Conservation (phyloP, 2,797 vertebrate species). For the Emydoidea blandingii region DNA sequence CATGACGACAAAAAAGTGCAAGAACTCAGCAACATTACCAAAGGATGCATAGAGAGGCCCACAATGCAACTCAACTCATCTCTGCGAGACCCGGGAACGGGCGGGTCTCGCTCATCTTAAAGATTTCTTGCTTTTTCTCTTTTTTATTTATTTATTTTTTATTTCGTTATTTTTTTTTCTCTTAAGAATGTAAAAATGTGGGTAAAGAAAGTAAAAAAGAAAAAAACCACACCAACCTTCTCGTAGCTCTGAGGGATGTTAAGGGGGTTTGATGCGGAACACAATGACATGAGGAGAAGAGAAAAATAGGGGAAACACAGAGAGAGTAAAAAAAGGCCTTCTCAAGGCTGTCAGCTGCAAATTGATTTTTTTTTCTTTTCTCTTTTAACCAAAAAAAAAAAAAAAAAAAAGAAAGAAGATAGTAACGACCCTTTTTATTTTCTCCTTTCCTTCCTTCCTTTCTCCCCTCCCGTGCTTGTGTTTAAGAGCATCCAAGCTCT, state of each 20-base stretch:
- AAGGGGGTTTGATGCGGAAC: constrained; percentile 99
- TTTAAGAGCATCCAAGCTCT: not conserved
- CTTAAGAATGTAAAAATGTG: constrained; percentile 93
- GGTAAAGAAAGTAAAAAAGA: constrained; percentile 99
- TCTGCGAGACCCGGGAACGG: constrained; percentile 86
- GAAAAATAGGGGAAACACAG: constrained; percentile 99
- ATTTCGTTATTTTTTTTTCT: constrained; percentile 52
- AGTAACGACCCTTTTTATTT: constrained; percentile 62
- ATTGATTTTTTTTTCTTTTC: constrained; percentile 84
- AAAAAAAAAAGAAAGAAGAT: constrained; percentile 76
- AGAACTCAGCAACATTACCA: constrained; percentile 97
- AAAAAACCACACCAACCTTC: constrained; percentile 99
- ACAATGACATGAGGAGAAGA: constrained; percentile 99
- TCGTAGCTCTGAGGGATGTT: constrained; percentile 99
- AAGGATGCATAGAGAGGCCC: constrained; percentile 98
- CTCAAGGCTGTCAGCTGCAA: constrained; percentile 98
- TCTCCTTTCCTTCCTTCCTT: constrained; percentile 19
- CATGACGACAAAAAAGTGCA: constrained; percentile 95
- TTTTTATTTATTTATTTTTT: constrained; percentile 73
- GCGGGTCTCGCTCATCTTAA: constrained; percentile 89
- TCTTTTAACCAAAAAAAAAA: constrained; percentile 78
- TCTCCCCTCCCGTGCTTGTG: constrained; percentile 43
- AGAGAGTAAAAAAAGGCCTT: constrained; percentile 99
- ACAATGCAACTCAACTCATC: constrained; percentile 95
- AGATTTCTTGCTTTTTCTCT: constrained; percentile 81